phyloP scores from a whole-genome alignment of 2,888 invertebrate species.

The Cephus sareptanus region DNA sequence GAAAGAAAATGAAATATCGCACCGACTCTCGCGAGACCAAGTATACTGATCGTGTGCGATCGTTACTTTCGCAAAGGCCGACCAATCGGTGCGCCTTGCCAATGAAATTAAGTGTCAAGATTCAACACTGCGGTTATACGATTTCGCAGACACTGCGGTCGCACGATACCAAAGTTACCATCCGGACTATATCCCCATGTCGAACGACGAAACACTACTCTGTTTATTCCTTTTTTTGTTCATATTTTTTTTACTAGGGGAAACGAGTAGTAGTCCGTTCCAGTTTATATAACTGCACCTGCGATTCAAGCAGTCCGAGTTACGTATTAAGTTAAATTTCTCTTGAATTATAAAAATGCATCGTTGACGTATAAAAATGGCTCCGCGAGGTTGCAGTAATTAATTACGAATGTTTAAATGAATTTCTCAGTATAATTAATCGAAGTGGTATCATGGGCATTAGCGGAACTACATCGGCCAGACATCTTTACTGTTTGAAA shows the following conservation, averaged over 20 bases:
- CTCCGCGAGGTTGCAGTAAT: not conserved
- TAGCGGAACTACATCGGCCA: not conserved
- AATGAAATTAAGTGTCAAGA: not conserved
- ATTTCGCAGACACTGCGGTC: not conserved
- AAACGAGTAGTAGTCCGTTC: not conserved
- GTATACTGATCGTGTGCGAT: not conserved
- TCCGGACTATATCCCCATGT: not conserved
- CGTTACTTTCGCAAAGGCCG: not conserved
- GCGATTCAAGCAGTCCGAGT: not conserved
- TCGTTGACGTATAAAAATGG: not conserved
- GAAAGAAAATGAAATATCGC: not conserved
- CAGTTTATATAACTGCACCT: not conserved
- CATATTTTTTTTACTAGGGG: not conserved
- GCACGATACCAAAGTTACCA: not conserved
- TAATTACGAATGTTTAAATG: not conserved
- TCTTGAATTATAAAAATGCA: not conserved
- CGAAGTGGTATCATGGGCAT: not conserved
- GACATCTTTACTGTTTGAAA: not conserved
- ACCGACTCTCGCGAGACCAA: not conserved
- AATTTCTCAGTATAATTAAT: not conserved
- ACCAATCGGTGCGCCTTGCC: not conserved
- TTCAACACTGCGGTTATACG: not conserved
- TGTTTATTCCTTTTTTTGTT: not conserved
- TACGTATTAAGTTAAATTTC: not conserved
- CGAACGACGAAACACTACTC: not conserved